phyloP scores from a whole-genome alignment of 2,888 invertebrate species.

The Philonicus albiceps region DNA sequence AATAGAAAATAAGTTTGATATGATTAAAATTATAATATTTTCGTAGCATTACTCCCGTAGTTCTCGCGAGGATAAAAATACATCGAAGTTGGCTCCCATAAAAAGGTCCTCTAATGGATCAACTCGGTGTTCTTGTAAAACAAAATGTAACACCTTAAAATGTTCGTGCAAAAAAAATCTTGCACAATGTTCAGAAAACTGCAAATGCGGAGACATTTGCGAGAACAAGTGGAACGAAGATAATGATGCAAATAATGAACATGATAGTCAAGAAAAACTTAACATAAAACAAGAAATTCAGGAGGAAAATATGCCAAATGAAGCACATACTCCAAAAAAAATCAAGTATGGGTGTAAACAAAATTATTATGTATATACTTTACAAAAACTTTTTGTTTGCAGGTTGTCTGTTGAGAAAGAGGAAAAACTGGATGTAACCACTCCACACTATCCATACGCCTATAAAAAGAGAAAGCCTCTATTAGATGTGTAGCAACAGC shows the following conservation, averaged over 20 bases:
- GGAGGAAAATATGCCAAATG: background rate
- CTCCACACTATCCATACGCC: slow-evolving; percentile 42
- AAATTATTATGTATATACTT: background rate
- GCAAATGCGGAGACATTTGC: slow-evolving; percentile 49
- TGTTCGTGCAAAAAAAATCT: slow-evolving; percentile 70
- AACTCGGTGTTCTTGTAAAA: slow-evolving; percentile 69
- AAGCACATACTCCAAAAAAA: slow-evolving; percentile 24
- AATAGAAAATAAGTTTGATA: background rate
- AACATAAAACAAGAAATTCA: background rate
- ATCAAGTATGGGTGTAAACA: background rate
- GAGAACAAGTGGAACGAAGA: slow-evolving; percentile 31
- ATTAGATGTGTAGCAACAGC: background rate
- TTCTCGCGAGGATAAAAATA: background rate
- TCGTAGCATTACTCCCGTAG: background rate
- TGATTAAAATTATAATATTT: background rate
- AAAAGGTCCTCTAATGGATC: slow-evolving; percentile 70
- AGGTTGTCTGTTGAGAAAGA: slow-evolving; percentile 29
- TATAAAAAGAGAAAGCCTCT: slow-evolving; percentile 44
- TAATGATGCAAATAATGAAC: background rate
- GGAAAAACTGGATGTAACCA: slow-evolving; percentile 16
- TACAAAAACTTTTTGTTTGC: background rate
- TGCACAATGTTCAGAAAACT: slow-evolving; percentile 65
- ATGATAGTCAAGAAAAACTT: background rate
- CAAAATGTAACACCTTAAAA: slow-evolving; percentile 66
- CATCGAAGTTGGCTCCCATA: slow-evolving; percentile 34